phyloP scores from a whole-genome alignment of 2,113 vertebrate genomes.

The Saimiri boliviensis region DNA sequence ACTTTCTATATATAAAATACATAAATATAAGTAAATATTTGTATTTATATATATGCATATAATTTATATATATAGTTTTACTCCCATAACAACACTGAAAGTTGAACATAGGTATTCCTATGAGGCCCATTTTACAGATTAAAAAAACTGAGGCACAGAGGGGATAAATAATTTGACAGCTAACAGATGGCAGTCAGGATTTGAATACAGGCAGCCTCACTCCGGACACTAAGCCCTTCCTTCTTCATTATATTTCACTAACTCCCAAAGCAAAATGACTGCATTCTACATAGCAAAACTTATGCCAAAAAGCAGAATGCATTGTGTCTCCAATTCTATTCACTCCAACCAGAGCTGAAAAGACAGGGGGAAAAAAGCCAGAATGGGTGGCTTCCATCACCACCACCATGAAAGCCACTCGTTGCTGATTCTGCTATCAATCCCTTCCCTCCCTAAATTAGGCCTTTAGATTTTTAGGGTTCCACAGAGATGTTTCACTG shows the following conservation, averaged over 20 bases:
- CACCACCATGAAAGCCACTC: neutral
- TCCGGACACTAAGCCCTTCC: neutral
- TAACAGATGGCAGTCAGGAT: neutral
- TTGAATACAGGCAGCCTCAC: neutral
- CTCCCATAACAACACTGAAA: neutral
- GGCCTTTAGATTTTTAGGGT: neutral
- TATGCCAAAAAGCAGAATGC: neutral
- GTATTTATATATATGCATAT: neutral
- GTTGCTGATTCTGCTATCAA: neutral
- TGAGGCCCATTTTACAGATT: neutral
- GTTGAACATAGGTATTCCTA: neutral
- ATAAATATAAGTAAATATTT: neutral
- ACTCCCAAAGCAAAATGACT: slow-evolving; percentile 36
- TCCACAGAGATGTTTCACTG: neutral
- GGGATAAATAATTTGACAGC: neutral
- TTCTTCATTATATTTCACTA: neutral
- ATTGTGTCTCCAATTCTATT: neutral
- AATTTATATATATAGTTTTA: neutral
- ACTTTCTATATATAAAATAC: neutral
- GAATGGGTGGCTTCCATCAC: neutral
- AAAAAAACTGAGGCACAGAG: neutral
- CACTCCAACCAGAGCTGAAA: neutral
- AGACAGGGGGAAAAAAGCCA: neutral
- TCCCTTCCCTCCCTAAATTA: neutral
- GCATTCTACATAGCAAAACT: neutral